Evolutionary conservation across 2,888 invertebrate genomes (phyloP), one percentile per base, ranked within the genome.

Genomic region (Folsomia candida): DNA sequence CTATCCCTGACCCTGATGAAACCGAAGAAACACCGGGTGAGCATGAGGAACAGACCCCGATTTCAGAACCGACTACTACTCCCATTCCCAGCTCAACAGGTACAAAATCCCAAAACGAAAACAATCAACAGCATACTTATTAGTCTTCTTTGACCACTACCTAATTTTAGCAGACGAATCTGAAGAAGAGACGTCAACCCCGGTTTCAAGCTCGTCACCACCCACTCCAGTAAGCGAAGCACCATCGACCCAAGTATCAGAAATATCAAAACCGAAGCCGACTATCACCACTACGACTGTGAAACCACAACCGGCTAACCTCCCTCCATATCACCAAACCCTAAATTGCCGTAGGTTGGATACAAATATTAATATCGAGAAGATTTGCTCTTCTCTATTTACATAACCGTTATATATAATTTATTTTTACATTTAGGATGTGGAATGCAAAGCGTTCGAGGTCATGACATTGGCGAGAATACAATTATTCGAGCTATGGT

Each of bases 401-500:
- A 9, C 47, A 47, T 47, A 47, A 11, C 18, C 18, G 47, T 11
- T 11, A 47, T 47, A 11, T 47, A 47, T 47, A 9, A 47, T 47
- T 47, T 61, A 28, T 67, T 20, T n/a, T 37, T 58, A 37, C n/a
- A 14, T 69, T 25, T 27, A 71, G 71, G 67, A 14, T 75, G 74
- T 54, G 74, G 74, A 29, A 66, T 70, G 3, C 74, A 75, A 37
- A 72, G 70, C 4, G 67, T 75, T 20, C 27, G 74, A 25, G 74
- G 74, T 6, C 67, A 67, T 29, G 26, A 18, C 9, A 25, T 68
- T 18, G 67, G 70, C 1, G 51, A 68, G 9, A 65, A 66, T 6
- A 59, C 67, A n/a, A 61, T 75, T 0, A 64, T 75, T 24, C 51
- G 74, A 20, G 62, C 57, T 18, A 66, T 67, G 22, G 70, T 68